phyloP scores from a whole-genome alignment of 2,113 vertebrate species.

The Heliornis fulica region DNA sequence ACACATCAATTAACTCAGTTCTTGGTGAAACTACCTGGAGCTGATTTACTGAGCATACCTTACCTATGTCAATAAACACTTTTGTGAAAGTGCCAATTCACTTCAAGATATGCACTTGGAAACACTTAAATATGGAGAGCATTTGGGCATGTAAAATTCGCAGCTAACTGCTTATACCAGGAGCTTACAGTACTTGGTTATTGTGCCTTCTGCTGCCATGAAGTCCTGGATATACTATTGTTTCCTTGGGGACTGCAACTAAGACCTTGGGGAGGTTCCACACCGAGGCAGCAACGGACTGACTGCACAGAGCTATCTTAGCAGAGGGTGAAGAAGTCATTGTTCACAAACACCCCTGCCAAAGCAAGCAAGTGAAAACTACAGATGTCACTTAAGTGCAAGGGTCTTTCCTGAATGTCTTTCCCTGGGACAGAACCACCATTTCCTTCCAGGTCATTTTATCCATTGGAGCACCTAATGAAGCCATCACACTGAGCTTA shows the following conservation, averaged over 20 bases:
- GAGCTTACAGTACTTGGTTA: fast-evolving
- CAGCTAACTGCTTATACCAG: not conserved
- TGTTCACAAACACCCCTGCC: not conserved
- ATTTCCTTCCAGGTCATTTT: not conserved
- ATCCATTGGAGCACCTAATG: not conserved
- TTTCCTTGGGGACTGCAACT: not conserved
- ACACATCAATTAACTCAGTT: not conserved
- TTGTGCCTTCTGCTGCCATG: not conserved
- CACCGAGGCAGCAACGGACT: not conserved
- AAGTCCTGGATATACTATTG: fast-evolving
- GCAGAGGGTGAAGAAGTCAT: not conserved
- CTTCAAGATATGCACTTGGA: not conserved
- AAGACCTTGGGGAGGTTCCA: not conserved
- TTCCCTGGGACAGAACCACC: not conserved
- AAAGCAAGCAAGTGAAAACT: not conserved
- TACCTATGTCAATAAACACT: not conserved
- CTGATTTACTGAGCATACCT: not conserved
- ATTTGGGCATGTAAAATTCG: fast-evolving
- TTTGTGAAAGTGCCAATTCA: not conserved
- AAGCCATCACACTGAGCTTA: not conserved
- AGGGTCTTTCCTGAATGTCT: not conserved
- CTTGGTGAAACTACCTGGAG: not conserved
- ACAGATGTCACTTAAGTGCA: not conserved
- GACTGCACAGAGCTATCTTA: not conserved
- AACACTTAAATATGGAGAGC: not conserved